These are phyloP conservation scores for Triops cancriformis DNA, from an alignment of 1,140 invertebrate genomes.

Conservation along the genomic window DNA sequence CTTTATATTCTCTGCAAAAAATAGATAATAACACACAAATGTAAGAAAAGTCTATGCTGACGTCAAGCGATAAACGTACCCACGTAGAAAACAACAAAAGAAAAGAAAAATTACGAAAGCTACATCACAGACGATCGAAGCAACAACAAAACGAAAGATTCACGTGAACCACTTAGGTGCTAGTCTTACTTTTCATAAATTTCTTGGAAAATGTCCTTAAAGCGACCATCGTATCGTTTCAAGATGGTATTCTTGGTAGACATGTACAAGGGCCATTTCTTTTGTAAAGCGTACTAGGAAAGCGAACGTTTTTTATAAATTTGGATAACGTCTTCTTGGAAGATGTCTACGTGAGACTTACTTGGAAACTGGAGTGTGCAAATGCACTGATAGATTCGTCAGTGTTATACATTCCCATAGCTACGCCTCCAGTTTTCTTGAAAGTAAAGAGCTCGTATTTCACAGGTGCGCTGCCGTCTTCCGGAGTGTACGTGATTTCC, in stretches of 20 bases:
- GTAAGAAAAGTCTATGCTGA: too few species aligned
- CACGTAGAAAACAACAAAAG: too few species aligned
- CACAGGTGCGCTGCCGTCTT: constrained; percentile 47
- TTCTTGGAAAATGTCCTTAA: constrained; percentile 82
- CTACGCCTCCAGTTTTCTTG: constrained; percentile 61
- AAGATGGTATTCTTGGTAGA: constrained; percentile 89
- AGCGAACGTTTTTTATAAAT: constrained; percentile 17
- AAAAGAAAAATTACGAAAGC: too few species aligned
- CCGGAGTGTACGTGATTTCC: constrained; percentile 56
- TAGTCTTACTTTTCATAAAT: constrained; percentile 66
- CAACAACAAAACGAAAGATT: too few species aligned
- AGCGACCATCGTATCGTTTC: constrained; percentile 71
- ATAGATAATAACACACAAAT: constrained; percentile 15
- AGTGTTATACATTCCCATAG: constrained; percentile 75
- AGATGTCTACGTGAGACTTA: constrained; percentile 28
- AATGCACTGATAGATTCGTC: constrained; percentile 75
- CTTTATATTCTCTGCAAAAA: constrained; percentile 57
- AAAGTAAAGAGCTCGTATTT: constrained; percentile 58
- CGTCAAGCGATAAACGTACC: too few species aligned
- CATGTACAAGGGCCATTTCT: constrained; percentile 73
- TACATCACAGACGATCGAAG: too few species aligned
- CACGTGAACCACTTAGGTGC: too few species aligned
- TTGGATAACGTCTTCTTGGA: not conserved
- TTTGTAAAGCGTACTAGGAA: constrained; percentile 59
- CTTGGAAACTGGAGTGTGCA: constrained; percentile 74